Evolutionary conservation across 2,797 vertebrate genomes (phyloP).

Genomic region (Liasis olivaceus): DNA sequence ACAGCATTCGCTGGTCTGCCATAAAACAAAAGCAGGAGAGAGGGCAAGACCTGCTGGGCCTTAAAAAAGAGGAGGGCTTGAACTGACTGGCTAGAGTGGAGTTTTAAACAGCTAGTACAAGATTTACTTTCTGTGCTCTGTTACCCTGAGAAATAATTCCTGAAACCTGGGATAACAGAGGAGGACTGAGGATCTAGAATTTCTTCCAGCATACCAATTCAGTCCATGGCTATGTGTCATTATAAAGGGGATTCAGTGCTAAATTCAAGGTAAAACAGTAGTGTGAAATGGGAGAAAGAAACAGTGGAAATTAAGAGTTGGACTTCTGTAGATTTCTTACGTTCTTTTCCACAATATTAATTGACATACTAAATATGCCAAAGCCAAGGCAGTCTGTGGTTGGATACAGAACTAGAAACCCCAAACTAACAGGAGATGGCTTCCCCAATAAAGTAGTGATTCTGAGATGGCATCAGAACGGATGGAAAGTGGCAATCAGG

Average conservation of each 20-base stretch:
- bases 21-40: constrained; percentile 1
- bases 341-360: background rate
- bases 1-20: constrained; percentile 1
- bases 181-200: background rate
- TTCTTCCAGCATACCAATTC: background rate
- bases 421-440: background rate
- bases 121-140: background rate
- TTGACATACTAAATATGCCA: background rate
- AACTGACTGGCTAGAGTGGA: background rate
- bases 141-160: background rate
- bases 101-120: background rate
- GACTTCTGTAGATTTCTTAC: background rate
- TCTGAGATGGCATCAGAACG: background rate
- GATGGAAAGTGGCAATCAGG: background rate
- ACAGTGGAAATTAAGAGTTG: background rate
- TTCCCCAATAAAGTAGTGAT: background rate
- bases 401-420: background rate
- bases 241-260: background rate
- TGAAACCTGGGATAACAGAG: background rate
- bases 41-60: background rate
- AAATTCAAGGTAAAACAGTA: background rate
- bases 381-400: background rate
- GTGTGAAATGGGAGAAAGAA: background rate
- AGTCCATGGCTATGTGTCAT: background rate
- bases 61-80: background rate